These are phyloP conservation scores for Heliconius congener DNA, from an alignment of 1,140 invertebrate species.

Conservation along the genomic window DNA sequence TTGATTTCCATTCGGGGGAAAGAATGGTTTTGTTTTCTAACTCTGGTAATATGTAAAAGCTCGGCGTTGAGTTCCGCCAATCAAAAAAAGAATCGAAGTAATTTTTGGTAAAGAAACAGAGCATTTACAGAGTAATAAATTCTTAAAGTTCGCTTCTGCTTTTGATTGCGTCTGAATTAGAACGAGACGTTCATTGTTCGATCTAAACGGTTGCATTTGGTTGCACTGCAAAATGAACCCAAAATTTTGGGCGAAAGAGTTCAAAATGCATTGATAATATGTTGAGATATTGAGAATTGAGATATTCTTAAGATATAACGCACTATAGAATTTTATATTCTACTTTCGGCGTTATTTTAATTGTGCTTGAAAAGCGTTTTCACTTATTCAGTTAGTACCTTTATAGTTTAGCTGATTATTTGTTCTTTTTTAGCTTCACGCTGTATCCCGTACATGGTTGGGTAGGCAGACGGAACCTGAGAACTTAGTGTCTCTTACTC, in stretches of 20 bases:
- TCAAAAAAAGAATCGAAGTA: background rate
- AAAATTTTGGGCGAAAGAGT: background rate
- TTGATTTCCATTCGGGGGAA: too few species aligned
- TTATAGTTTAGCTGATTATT: background rate
- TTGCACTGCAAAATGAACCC: constrained; percentile 20
- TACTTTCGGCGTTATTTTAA: constrained; percentile 31
- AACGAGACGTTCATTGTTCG: constrained; percentile 26
- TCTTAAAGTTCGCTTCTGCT: constrained; percentile 22
- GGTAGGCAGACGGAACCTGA: too few species aligned
- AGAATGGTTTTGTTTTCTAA: too few species aligned
- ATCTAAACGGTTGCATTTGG: constrained; percentile 16
- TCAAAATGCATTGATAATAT: constrained; percentile 6
- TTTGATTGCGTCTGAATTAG: constrained; percentile 27
- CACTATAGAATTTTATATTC: constrained; percentile 33
- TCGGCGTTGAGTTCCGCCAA: too few species aligned
- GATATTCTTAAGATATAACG: constrained; percentile 31
- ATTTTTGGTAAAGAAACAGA: background rate
- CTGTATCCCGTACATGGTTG: too few species aligned
- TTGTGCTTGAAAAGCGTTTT: constrained; percentile 23
- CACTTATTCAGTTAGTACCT: constrained; percentile 14
- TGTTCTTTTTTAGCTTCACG: background rate
- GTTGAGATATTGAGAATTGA: constrained; percentile 21
- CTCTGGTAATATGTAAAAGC: too few species aligned
- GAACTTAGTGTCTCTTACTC: too few species aligned
- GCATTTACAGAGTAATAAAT: constrained; percentile 16